A percentile compares a stretch with the other conserved stretches of the same genome.
Evolutionary conservation across 2,888 invertebrate genomes (phyloP).

Genomic region (Scaptomyza parva): DNA sequence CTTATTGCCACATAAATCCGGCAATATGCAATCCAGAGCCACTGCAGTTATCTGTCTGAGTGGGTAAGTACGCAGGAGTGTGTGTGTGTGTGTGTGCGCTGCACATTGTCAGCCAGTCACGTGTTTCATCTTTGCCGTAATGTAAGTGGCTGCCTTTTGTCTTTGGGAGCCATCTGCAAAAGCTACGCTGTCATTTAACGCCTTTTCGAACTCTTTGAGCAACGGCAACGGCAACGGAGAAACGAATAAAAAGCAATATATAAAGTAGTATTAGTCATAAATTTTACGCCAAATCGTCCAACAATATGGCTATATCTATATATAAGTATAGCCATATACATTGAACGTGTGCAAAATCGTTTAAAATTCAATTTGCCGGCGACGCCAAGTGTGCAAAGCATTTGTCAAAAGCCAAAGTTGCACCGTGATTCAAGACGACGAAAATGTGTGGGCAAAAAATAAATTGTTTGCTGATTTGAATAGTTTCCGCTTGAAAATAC

Average conservation of each 20-base stretch:
- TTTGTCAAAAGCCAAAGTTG: constrained; percentile 42
- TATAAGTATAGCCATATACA: constrained; percentile 36
- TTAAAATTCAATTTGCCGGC: constrained; percentile 68
- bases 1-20: constrained; percentile 79
- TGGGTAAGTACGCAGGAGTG: constrained; percentile 13
- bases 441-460: background rate
- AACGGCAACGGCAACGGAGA: constrained; percentile 12
- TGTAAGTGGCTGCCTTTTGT: constrained; percentile 56
- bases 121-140: constrained; percentile 70
- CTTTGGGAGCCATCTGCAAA: constrained; percentile 35
- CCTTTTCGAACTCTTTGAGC: constrained; percentile 24
- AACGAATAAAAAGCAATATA: constrained; percentile 27
- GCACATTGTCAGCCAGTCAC: constrained; percentile 54
- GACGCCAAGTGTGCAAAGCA: constrained; percentile 37
- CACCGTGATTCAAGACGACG: constrained; percentile 29
- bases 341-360: constrained; percentile 44
- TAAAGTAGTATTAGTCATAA: constrained; percentile 46
- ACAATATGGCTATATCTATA: constrained; percentile 34
- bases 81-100: constrained; percentile 22
- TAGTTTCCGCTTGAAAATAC: background rate
- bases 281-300: constrained; percentile 18
- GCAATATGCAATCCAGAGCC: constrained; percentile 65
- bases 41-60: constrained; percentile 40
- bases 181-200: constrained; percentile 46
- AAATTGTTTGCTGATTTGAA: background rate